These are phyloP conservation scores for Phyllostomus discolor DNA, from an alignment of 2,113 vertebrate species.

Conservation along the genomic window DNA sequence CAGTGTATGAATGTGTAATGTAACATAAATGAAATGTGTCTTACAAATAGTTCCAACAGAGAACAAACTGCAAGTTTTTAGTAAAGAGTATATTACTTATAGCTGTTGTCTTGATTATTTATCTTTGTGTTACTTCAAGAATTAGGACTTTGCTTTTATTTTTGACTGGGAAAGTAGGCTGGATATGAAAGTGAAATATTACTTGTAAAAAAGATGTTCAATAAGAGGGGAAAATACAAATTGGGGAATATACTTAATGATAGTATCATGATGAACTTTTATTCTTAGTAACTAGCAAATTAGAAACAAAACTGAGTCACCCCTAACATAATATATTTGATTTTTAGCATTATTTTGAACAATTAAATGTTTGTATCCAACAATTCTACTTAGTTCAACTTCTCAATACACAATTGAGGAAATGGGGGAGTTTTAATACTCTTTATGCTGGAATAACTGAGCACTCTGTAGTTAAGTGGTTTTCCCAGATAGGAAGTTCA, in stretches of 20 bases:
- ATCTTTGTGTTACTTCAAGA: constrained; percentile 16
- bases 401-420: not conserved
- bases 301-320: constrained; percentile 15
- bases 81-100: not conserved
- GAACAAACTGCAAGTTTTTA: constrained; percentile 3
- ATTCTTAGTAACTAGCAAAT: not conserved
- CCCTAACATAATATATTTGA: not conserved
- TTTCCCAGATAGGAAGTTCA: not conserved
- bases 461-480: not conserved
- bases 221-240: not conserved
- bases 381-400: not conserved
- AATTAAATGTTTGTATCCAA: not conserved
- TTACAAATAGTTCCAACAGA: constrained; percentile 22
- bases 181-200: constrained; percentile 16
- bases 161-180: constrained; percentile 1
- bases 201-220: not conserved
- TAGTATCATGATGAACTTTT: constrained; percentile 8
- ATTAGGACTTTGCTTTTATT: not conserved
- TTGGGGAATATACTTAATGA: constrained; percentile 13
- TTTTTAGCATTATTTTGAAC: not conserved
- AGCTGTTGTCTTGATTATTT: not conserved
- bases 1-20: not conserved
- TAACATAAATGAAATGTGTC: not conserved
- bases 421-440: not conserved
- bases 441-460: not conserved